Conservation (phyloP, 2,113 vertebrate genomes). For the Gobiocypris rarus region DNA sequence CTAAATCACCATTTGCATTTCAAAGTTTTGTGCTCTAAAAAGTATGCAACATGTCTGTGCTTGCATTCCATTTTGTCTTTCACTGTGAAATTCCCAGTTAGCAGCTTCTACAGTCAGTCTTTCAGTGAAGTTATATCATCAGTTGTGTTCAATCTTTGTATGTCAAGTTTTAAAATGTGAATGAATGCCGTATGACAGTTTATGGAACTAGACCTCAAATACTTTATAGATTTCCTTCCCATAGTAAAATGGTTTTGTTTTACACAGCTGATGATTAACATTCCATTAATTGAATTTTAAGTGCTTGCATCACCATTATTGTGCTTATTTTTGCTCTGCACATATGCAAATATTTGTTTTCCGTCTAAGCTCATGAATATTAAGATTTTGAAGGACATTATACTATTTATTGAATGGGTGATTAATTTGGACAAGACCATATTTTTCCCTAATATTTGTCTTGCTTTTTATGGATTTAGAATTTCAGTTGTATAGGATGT, state of each 20-base stretch:
- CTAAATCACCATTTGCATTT: constrained; percentile 27
- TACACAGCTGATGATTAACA: constrained; percentile 5
- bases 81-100: not conserved
- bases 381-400: not conserved
- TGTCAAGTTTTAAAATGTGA: constrained; percentile 24
- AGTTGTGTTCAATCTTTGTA: not conserved
- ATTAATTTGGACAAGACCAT: not conserved
- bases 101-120: not conserved
- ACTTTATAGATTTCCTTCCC: not conserved
- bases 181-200: not conserved
- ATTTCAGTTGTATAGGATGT: not conserved
- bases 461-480: not conserved
- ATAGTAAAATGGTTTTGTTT: not conserved
- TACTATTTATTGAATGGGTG: constrained; percentile 13
- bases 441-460: not conserved
- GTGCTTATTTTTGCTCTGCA: not conserved
- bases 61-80: not conserved
- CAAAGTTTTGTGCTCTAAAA: not conserved
- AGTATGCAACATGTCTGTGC: not conserved
- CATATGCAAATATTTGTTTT: constrained; percentile 22
- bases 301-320: not conserved
- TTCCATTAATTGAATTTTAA: constrained; percentile 13
- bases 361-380: not conserved
- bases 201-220: not conserved
- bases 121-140: constrained; percentile 2